Percentiles rank a stretch among this genome's conserved stretches.
Conservation (phyloP, 2,797 vertebrate species). For the Cryptoblepharus egeriae region DNA sequence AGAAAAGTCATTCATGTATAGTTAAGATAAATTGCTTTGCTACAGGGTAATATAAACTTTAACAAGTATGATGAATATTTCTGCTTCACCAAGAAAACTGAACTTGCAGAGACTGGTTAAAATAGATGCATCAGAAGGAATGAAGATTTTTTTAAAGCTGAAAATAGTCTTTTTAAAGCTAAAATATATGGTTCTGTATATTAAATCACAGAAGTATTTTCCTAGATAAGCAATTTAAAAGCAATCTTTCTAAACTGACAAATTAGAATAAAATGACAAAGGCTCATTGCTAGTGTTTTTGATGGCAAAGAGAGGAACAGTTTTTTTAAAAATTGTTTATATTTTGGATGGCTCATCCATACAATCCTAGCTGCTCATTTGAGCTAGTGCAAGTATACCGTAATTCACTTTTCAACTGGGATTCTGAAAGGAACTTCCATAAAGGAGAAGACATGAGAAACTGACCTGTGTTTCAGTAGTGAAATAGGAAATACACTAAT, state of each 20-base stretch:
- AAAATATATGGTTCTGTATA: slow-evolving; percentile 36
- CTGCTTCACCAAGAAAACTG: slow-evolving; percentile 59
- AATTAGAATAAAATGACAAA: not conserved
- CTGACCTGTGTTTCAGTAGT: too few species aligned
- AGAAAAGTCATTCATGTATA: slow-evolving; percentile 67
- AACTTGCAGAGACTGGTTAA: slow-evolving; percentile 55
- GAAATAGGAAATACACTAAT: too few species aligned
- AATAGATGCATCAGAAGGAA: slow-evolving; percentile 56
- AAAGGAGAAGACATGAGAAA: too few species aligned
- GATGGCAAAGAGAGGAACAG: not conserved
- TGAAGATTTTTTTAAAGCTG: slow-evolving; percentile 18
- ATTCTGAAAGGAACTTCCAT: too few species aligned
- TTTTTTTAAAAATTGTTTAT: not conserved
- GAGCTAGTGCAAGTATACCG: too few species aligned
- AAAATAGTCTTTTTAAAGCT: slow-evolving; percentile 16
- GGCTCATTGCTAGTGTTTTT: not conserved
- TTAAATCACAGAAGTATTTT: slow-evolving; percentile 37
- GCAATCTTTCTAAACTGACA: slow-evolving; percentile 5
- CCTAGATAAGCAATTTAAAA: slow-evolving; percentile 22
- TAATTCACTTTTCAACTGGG: too few species aligned
- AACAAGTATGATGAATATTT: slow-evolving; percentile 71
- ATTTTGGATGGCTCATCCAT: slow-evolving; percentile 2
- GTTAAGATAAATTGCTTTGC: slow-evolving; percentile 74
- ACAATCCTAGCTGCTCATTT: too few species aligned
- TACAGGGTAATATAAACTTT: slow-evolving; percentile 71